Percentiles rank a stretch among this genome's conserved stretches.
Evolutionary conservation across 1,140 invertebrate genomes (phyloP).

Genomic region (Hermetia illucens): DNA sequence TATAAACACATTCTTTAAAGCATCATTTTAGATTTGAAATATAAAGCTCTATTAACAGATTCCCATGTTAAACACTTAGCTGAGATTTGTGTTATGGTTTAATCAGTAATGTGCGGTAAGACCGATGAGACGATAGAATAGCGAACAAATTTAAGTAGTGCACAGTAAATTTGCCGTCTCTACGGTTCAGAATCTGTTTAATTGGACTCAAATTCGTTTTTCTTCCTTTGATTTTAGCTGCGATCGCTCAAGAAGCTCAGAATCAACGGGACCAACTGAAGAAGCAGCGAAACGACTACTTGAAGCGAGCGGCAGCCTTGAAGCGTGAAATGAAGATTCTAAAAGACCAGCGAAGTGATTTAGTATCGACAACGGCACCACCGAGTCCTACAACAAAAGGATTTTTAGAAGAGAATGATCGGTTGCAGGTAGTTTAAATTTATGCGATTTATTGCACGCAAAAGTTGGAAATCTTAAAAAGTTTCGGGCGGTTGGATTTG

Average conservation of each 20-base stretch:
- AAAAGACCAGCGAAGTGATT: constrained; percentile 56
- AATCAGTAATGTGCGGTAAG: not conserved
- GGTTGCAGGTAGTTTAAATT: constrained; percentile 61
- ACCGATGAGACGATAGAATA: not conserved
- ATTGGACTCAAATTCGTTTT: constrained; percentile 1
- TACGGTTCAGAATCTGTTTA: not conserved
- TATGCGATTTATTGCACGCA: constrained; percentile 5
- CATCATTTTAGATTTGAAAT: too few species aligned
- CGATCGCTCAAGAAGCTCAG: constrained; percentile 62
- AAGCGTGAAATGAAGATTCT: constrained; percentile 61
- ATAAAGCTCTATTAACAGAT: too few species aligned
- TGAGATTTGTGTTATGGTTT: not conserved
- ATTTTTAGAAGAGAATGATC: constrained; percentile 63
- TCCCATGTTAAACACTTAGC: not conserved
- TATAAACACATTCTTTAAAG: too few species aligned
- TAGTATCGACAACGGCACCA: constrained; percentile 41
- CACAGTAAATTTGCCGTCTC: not conserved
- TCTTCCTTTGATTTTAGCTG: constrained; percentile 31
- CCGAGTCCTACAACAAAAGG: constrained; percentile 49
- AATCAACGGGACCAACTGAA: constrained; percentile 62
- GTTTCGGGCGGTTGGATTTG: too few species aligned
- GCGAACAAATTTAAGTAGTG: not conserved
- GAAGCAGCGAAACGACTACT: constrained; percentile 63
- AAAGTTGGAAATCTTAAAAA: too few species aligned
- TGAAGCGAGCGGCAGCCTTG: constrained; percentile 50